Conservation (phyloP, 2,797 vertebrate species). For the Spheniscus humboldti region DNA sequence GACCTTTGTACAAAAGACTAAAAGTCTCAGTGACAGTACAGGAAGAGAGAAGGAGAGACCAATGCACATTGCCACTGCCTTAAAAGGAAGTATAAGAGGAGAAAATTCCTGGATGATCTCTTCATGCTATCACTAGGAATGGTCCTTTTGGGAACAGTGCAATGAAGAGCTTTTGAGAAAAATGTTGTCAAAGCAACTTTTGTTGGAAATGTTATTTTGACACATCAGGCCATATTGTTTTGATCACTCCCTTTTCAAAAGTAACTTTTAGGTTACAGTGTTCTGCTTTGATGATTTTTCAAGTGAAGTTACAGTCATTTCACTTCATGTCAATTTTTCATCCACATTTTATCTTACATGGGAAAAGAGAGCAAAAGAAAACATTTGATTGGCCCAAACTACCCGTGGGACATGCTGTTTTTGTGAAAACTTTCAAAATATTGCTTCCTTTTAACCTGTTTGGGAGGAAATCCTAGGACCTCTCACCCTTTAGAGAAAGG, state of each 20-base stretch:
- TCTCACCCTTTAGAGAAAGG: not conserved
- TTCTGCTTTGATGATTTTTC: conserved; percentile 56
- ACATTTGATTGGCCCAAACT: conserved; percentile 34
- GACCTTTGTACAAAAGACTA: not conserved
- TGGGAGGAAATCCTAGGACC: not conserved
- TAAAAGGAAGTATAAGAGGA: not conserved
- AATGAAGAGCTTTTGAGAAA: conserved; percentile 10
- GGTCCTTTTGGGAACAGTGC: not conserved
- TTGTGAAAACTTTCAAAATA: not conserved
- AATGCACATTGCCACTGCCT: not conserved
- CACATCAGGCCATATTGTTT: conserved; percentile 12
- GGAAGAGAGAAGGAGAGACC: not conserved
- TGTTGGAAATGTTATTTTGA: conserved; percentile 14
- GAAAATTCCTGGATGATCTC: not conserved
- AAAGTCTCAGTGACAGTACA: not conserved
- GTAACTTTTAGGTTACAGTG: conserved; percentile 33
- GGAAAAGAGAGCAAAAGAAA: conserved; percentile 1
- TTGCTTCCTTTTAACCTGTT: not conserved
- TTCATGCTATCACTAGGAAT: not conserved
- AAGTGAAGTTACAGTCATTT: conserved; percentile 10
- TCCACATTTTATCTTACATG: not conserved
- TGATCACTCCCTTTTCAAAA: conserved; percentile 41
- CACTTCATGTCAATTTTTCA: conserved; percentile 11
- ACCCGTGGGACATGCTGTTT: not conserved
- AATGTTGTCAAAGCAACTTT: conserved; percentile 26